Conservation (phyloP, 2,797 vertebrate species). For the Pangasius mekongensis region DNA sequence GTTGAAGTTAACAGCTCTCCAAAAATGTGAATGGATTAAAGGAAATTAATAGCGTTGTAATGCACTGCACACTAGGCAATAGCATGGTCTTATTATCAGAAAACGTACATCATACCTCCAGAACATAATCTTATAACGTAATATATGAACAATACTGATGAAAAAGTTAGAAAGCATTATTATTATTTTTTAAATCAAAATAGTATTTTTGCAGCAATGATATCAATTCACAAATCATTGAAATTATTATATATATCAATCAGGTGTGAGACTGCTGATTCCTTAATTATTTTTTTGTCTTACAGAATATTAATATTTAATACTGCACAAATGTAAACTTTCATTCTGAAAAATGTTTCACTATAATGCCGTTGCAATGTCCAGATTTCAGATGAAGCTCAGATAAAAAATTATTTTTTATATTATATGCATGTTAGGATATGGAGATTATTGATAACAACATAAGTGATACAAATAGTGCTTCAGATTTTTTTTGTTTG, state of each 20-base stretch:
- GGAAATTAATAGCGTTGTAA: conserved; percentile 58
- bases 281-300: not conserved
- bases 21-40: conserved; percentile 66
- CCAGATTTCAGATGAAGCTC: not conserved
- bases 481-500: not conserved
- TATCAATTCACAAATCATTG: not conserved
- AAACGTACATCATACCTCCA: not conserved
- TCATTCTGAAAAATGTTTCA: not conserved
- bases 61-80: conserved; percentile 25
- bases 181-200: not conserved
- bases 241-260: not conserved
- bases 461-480: not conserved
- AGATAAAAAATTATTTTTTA: not conserved
- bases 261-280: too few relatives aligned
- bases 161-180: not conserved
- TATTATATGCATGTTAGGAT: not conserved
- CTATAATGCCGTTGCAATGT: not conserved
- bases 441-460: not conserved
- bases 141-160: not conserved
- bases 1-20: conserved; percentile 68
- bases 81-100: not conserved
- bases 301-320: not conserved
- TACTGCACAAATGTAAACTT: not conserved
- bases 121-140: not conserved
- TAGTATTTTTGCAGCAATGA: not conserved